These are phyloP conservation scores for Glaucopsyche alexis DNA, from an alignment of 2,888 invertebrate genomes.

Conservation along the genomic window DNA sequence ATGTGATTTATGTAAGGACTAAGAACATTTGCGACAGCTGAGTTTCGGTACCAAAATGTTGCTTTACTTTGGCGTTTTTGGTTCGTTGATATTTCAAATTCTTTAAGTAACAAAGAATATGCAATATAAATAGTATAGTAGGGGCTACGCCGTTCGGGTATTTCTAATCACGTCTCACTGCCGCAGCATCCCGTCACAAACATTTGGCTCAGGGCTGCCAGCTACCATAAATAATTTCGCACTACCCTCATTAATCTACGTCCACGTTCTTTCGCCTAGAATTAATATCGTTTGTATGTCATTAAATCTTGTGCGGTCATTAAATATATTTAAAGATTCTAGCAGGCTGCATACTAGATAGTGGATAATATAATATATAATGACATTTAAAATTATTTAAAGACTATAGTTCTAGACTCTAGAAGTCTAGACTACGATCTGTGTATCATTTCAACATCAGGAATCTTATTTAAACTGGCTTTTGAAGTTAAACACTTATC, in stretches of 20 bases:
- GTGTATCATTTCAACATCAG: too few relatives aligned
- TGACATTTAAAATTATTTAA: neutral
- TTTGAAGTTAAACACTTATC: too few relatives aligned
- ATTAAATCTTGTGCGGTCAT: neutral
- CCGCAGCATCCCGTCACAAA: constrained; percentile 54
- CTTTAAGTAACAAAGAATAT: neutral
- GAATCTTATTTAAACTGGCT: too few relatives aligned
- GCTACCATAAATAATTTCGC: constrained; percentile 31
- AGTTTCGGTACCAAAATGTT: too few relatives aligned
- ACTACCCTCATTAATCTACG: constrained; percentile 30
- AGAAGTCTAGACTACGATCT: too few relatives aligned
- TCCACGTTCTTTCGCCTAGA: constrained; percentile 17
- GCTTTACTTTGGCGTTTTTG: neutral
- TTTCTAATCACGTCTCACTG: constrained; percentile 61
- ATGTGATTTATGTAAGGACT: too few relatives aligned
- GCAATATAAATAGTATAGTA: neutral
- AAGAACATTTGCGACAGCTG: too few relatives aligned
- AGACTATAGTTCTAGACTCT: too few relatives aligned
- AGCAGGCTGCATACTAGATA: constrained; percentile 18
- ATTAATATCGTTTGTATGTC: constrained; percentile 9
- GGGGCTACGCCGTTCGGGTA: constrained; percentile 44
- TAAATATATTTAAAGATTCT: constrained; percentile 6
- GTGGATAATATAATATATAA: neutral
- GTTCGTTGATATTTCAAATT: neutral
- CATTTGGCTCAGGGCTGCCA: constrained; percentile 65